These are phyloP conservation scores for Eupeodes luniger DNA, from an alignment of 2,888 invertebrate genomes.

Conservation along the genomic window DNA sequence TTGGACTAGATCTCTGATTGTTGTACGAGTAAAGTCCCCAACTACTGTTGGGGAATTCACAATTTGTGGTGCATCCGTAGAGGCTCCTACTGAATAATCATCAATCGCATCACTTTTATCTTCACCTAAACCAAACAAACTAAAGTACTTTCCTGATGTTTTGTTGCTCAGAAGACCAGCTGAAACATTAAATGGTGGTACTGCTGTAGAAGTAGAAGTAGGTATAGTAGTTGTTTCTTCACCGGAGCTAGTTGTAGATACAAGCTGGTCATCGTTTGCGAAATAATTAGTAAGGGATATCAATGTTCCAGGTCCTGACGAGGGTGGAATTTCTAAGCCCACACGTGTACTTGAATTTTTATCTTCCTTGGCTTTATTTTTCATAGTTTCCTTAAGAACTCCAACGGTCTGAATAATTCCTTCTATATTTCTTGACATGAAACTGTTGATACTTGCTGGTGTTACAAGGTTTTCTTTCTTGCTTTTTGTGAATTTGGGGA, in stretches of 20 bases:
- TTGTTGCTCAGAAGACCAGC: conserved; percentile 87
- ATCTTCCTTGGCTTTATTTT: conserved; percentile 81
- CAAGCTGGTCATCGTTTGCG: conserved; percentile 85
- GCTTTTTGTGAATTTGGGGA: conserved; percentile 78
- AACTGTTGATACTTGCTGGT: conserved; percentile 74
- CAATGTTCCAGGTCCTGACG: conserved; percentile 90
- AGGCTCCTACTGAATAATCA: conserved; percentile 55
- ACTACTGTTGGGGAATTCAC: conserved; percentile 45
- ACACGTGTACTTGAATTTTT: conserved; percentile 85
- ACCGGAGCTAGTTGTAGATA: conserved; percentile 79
- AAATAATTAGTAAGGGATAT: conserved; percentile 92
- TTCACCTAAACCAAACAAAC: conserved; percentile 80
- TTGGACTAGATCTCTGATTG: conserved; percentile 85
- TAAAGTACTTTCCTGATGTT: conserved; percentile 81
- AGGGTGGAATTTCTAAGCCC: conserved; percentile 89
- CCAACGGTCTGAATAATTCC: conserved; percentile 89
- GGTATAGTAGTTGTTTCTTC: conserved; percentile 62
- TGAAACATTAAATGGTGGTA: conserved; percentile 83
- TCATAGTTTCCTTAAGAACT: conserved; percentile 86
- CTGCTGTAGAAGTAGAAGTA: not conserved
- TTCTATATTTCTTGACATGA: conserved; percentile 88
- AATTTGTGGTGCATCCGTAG: conserved; percentile 85
- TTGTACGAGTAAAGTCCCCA: conserved; percentile 85
- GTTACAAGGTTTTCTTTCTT: conserved; percentile 12
- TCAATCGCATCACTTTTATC: conserved; percentile 62